These are phyloP conservation scores for Eutrigla gurnardus DNA, from an alignment of 2,797 vertebrate genomes.

Conservation along the genomic window DNA sequence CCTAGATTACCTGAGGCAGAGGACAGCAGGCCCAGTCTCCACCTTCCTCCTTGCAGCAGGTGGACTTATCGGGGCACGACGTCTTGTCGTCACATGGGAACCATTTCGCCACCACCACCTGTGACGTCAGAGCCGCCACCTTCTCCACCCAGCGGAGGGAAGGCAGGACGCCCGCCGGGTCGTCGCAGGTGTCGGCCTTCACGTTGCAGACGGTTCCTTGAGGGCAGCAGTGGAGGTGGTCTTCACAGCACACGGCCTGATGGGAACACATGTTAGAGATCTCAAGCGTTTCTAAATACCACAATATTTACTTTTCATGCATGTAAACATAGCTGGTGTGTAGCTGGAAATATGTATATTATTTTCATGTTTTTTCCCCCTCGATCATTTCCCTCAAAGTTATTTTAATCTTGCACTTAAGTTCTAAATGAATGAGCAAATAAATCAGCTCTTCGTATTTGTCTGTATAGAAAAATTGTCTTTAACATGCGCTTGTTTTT, in stretches of 20 bases:
- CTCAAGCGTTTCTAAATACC: too few relatives aligned
- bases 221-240: conserved; percentile 90
- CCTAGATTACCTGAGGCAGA: conserved; percentile 30
- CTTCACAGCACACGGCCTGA: conserved; percentile 88
- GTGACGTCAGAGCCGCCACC: conserved; percentile 17
- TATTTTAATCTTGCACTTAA: too few relatives aligned
- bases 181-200: conserved; percentile 74
- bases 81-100: conserved; percentile 76
- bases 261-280: conserved; percentile 9
- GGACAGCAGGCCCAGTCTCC: conserved; percentile 88
- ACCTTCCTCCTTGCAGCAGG: conserved; percentile 82
- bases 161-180: conserved; percentile 30
- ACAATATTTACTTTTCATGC: too few relatives aligned
- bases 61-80: conserved; percentile 80
- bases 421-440: too few relatives aligned
- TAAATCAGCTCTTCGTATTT: too few relatives aligned
- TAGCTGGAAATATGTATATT: too few relatives aligned
- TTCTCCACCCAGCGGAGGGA: conserved; percentile 74
- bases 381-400: too few relatives aligned
- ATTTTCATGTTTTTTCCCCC: too few relatives aligned
- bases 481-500: too few relatives aligned
- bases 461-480: too few relatives aligned
- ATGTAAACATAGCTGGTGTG: too few relatives aligned
- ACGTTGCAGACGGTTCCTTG: conserved; percentile 85
- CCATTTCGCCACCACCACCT: conserved; percentile 45